These are phyloP conservation scores for Pristionchus mayeri DNA, from an alignment of 2,888 invertebrate species.

Conservation along the genomic window DNA sequence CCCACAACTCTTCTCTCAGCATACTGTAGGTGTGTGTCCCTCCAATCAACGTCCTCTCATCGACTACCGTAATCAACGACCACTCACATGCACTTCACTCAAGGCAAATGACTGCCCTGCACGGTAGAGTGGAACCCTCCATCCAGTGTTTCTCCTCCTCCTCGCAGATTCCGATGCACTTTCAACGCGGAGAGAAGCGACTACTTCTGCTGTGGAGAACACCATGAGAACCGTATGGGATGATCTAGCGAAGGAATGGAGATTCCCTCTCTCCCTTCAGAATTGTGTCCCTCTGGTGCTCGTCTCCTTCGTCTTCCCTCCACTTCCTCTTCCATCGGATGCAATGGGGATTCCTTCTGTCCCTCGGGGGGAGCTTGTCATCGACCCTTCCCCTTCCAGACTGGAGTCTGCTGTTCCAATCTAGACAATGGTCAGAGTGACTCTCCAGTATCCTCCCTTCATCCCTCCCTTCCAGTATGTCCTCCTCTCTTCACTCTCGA, in stretches of 20 bases:
- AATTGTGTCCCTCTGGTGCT: constrained; percentile 52
- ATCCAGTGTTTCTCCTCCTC: no score
- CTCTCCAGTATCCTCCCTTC: no score
- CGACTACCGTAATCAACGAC: constrained; percentile 62
- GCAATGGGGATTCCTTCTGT: constrained; percentile 62
- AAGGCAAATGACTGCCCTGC: constrained; percentile 47
- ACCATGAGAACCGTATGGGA: constrained; percentile 53
- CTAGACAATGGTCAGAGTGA: constrained; percentile 47
- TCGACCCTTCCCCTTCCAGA: constrained; percentile 46
- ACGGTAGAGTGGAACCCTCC: no score
- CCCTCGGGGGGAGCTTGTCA: constrained; percentile 54
- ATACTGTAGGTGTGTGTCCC: constrained; percentile 65
- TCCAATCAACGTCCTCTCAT: constrained; percentile 64
- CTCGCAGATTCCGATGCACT: constrained; percentile 61
- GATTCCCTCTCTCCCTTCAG: constrained; percentile 32
- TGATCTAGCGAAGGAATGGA: not conserved
- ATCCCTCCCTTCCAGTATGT: constrained; percentile 62
- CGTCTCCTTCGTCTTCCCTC: constrained; percentile 49
- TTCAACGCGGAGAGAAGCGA: constrained; percentile 63
- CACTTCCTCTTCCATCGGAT: constrained; percentile 51
- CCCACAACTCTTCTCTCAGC: no score
- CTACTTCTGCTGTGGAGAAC: constrained; percentile 69
- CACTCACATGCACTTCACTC: constrained; percentile 63
- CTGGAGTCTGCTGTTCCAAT: constrained; percentile 47
- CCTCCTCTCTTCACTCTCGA: constrained; percentile 69